Conservation (phyloP, 2,888 invertebrate species). For the Bimastos eiseni region DNA sequence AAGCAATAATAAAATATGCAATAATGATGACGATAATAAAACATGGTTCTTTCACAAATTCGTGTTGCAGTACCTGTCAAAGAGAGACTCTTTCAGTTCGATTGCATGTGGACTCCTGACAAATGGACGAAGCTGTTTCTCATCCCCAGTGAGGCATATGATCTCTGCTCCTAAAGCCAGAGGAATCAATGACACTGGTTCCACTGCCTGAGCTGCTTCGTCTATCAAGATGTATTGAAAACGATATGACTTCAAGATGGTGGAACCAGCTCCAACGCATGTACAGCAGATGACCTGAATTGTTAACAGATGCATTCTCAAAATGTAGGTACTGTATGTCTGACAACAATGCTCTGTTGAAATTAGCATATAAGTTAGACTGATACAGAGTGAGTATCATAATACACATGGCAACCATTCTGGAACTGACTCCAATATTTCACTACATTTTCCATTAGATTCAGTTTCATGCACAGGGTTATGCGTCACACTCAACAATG, state of each 20-base stretch:
- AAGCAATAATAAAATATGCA: neutral
- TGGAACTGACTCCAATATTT: too few relatives aligned
- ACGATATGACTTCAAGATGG: neutral
- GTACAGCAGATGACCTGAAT: neutral
- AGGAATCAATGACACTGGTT: neutral
- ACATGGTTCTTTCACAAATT: neutral
- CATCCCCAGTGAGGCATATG: neutral
- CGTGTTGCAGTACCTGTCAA: neutral
- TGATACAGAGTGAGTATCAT: too few relatives aligned
- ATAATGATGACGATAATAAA: neutral
- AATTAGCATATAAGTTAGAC: too few relatives aligned
- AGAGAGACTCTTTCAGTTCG: neutral
- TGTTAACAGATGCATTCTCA: too few relatives aligned
- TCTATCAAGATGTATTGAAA: neutral
- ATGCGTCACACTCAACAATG: too few relatives aligned
- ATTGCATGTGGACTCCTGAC: neutral
- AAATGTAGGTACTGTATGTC: too few relatives aligned
- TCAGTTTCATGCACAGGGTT: too few relatives aligned
- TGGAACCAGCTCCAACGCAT: neutral
- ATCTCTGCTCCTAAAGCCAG: too few relatives aligned
- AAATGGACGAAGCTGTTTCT: neutral
- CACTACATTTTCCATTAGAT: too few relatives aligned
- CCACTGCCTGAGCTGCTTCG: neutral
- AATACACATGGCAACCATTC: too few relatives aligned
- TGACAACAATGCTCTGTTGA: too few relatives aligned